These are phyloP conservation scores for Psammodynastes pulverulentus DNA, from an alignment of 2,113 vertebrate species.

Conservation along the genomic window DNA sequence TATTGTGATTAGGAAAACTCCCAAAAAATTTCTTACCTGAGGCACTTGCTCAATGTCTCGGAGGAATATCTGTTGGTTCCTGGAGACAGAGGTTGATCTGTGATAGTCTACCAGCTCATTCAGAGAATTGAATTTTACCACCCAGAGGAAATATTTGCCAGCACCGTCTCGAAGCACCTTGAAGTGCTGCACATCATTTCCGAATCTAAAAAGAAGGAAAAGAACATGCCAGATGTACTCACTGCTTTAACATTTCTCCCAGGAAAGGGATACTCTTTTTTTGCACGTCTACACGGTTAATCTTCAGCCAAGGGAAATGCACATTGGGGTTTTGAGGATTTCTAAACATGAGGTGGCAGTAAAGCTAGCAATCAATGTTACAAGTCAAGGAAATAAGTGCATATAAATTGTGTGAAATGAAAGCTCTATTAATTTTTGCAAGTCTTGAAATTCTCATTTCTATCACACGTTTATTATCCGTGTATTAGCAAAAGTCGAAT, in stretches of 20 bases:
- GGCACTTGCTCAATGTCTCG: constrained; percentile 97
- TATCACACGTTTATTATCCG: background rate
- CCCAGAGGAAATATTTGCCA: constrained; percentile 98
- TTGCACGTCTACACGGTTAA: background rate
- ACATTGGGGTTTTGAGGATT: background rate
- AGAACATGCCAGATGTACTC: background rate
- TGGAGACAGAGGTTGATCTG: constrained; percentile 95
- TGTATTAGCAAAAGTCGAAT: background rate
- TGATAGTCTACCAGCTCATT: constrained; percentile 99
- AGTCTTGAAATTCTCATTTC: background rate
- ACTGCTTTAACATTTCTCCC: background rate
- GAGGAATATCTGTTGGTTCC: constrained; percentile 98
- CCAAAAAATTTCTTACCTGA: constrained; percentile 76
- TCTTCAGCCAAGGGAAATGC: background rate
- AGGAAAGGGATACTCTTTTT: background rate
- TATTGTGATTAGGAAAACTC: background rate
- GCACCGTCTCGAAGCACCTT: constrained; percentile 97
- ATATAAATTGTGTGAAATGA: constrained; percentile 2
- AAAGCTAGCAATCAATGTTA: constrained; percentile 11
- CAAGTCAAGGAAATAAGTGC: background rate
- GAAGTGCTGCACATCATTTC: constrained; percentile 98
- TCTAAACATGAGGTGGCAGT: constrained; percentile 50
- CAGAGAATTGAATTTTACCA: constrained; percentile 98
- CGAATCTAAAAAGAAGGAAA: constrained; percentile 77
- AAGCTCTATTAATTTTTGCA: constrained; percentile 20